These are phyloP conservation scores for Standfussiana lucernea DNA, from an alignment of 2,888 invertebrate genomes.

Conservation along the genomic window DNA sequence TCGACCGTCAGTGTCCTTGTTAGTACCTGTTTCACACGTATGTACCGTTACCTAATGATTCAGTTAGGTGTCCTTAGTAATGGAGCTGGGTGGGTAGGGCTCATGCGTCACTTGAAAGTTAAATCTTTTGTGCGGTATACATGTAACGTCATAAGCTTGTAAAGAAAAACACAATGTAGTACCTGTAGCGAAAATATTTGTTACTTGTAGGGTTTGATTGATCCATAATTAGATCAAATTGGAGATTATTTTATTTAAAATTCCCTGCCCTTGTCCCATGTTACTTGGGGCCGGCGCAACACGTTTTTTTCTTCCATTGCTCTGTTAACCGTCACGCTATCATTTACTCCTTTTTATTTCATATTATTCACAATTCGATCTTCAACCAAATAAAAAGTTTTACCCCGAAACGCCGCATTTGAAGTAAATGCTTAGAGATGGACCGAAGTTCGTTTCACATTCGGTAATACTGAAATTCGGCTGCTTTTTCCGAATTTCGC, in stretches of 20 bases:
- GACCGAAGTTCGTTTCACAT: too few species aligned
- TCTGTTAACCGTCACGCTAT: too few species aligned
- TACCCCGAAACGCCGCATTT: neutral
- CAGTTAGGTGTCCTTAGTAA: slow-evolving; percentile 48
- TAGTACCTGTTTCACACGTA: neutral
- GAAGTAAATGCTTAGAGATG: neutral
- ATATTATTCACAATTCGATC: neutral
- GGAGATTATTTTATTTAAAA: neutral
- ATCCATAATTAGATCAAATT: neutral
- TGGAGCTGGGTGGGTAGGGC: slow-evolving; percentile 59
- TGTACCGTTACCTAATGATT: slow-evolving; percentile 38
- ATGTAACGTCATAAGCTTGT: slow-evolving; percentile 51
- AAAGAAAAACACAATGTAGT: slow-evolving; percentile 14
- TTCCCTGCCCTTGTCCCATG: too few species aligned
- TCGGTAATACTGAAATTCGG: too few species aligned
- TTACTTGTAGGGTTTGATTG: neutral
- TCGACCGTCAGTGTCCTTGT: neutral
- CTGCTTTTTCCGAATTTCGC: too few species aligned
- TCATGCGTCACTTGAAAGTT: slow-evolving; percentile 59
- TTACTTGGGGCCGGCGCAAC: too few species aligned
- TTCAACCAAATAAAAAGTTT: neutral
- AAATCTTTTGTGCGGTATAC: slow-evolving; percentile 52
- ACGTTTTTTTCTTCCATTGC: too few species aligned
- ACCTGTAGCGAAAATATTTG: neutral
- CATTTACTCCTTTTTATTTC: too few species aligned